Evolutionary conservation across 2,113 vertebrate species (phyloP).

Genomic region (Melospiza melodia): DNA sequence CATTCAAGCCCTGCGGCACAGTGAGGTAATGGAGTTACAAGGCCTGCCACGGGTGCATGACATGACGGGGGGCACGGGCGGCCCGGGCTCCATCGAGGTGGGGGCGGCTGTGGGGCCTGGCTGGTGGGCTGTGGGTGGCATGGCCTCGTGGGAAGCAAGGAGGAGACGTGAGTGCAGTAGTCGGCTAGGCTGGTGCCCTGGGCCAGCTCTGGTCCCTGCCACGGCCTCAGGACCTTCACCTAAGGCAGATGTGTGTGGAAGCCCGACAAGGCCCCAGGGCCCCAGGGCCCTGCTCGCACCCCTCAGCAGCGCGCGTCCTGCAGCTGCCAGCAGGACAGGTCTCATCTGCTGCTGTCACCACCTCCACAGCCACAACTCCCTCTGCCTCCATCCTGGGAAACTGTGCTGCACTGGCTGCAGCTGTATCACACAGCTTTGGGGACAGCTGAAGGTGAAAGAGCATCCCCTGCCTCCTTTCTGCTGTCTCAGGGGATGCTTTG

Average conservation of each 20-base stretch:
- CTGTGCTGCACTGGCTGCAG: accelerated
- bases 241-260: accelerated
- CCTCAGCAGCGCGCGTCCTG: accelerated
- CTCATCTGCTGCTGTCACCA: accelerated
- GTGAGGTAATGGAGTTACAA: accelerated
- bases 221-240: accelerated
- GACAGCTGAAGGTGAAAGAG: not conserved
- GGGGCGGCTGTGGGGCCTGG: not conserved
- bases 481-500: not conserved
- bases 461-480: not conserved
- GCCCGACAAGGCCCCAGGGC: accelerated
- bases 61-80: accelerated
- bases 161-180: accelerated
- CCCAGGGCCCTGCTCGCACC: accelerated
- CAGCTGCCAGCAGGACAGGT: not conserved
- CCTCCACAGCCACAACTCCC: accelerated
- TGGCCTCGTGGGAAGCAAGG: not conserved
- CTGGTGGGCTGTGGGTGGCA: not conserved
- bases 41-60: accelerated
- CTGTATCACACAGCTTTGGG: not conserved
- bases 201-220: not conserved
- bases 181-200: not conserved
- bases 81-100: accelerated
- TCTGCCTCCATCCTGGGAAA: not conserved
- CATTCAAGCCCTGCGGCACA: not conserved